A percentile compares a stretch with the other conserved stretches of the same genome.
Conservation (phyloP, 1,140 invertebrate species). For the Tenebrio molitor region DNA sequence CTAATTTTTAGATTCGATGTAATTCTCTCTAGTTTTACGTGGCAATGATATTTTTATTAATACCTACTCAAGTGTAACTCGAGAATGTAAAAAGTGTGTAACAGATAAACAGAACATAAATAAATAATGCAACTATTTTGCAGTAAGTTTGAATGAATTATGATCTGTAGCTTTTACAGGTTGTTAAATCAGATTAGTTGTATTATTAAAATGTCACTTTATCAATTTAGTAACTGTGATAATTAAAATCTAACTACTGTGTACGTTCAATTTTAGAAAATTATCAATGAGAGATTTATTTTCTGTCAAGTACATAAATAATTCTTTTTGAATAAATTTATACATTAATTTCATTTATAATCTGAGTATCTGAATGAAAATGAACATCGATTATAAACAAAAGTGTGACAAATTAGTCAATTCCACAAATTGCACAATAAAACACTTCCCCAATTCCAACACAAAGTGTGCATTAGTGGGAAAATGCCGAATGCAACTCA, state of each 20-base stretch:
- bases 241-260: constrained; percentile 1
- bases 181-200: constrained; percentile 21
- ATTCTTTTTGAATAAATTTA: too few species aligned
- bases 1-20: too few species aligned
- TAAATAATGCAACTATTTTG: background rate
- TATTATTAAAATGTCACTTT: constrained; percentile 14
- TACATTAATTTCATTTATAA: too few species aligned
- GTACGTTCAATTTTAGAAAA: constrained; percentile 1
- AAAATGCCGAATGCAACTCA: constrained; percentile 6
- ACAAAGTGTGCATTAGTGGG: constrained; percentile 33
- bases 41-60: too few species aligned
- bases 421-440: constrained; percentile 30
- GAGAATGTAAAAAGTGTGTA: too few species aligned
- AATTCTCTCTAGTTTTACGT: too few species aligned
- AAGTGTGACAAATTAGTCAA: constrained; percentile 21
- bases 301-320: background rate
- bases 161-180: constrained; percentile 18
- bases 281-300: background rate
- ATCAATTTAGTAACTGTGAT: constrained; percentile 7
- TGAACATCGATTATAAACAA: background rate
- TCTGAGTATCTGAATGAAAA: too few species aligned
- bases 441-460: constrained; percentile 12
- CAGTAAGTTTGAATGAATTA: background rate
- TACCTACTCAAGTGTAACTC: too few species aligned
- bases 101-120: too few species aligned